Conservation (phyloP, 2,888 invertebrate species). For the Hanleya hanleyi region DNA sequence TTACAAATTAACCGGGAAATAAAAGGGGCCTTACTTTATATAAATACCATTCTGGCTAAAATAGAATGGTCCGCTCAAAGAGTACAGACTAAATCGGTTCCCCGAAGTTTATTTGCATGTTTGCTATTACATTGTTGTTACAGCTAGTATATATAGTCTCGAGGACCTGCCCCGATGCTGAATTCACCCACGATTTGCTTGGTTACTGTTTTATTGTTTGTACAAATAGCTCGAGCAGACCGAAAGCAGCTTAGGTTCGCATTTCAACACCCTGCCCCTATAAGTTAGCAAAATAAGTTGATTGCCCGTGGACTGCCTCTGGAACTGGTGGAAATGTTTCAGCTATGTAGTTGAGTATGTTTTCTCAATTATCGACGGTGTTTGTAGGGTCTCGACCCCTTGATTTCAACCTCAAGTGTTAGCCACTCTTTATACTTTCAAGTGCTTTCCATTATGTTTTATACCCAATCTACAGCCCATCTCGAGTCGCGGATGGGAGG, state of each 20-base stretch:
- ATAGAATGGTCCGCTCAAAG: no score
- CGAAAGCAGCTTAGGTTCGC: not conserved
- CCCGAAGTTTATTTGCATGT: no score
- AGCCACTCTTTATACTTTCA: not conserved
- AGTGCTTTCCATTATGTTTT: not conserved
- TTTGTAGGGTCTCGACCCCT: slow-evolving; percentile 1
- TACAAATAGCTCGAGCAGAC: not conserved
- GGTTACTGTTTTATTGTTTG: slow-evolving; percentile 6
- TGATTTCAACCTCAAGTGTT: not conserved
- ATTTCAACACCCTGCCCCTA: slow-evolving; percentile 4
- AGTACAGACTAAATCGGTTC: no score
- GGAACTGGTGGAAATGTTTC: no score
- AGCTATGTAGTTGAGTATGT: slow-evolving; percentile 3
- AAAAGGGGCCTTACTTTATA: not conserved
- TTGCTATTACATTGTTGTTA: no score
- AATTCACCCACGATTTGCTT: no score
- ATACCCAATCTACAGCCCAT: no score
- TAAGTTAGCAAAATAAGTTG: not conserved
- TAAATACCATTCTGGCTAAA: no score
- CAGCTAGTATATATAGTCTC: no score
- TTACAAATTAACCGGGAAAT: not conserved
- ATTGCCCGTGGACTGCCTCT: not conserved
- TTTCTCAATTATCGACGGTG: not conserved
- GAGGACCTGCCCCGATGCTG: not conserved
- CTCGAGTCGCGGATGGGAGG: no score